Conservation (phyloP, 1,140 invertebrate genomes). For the Euwallacea similis region DNA sequence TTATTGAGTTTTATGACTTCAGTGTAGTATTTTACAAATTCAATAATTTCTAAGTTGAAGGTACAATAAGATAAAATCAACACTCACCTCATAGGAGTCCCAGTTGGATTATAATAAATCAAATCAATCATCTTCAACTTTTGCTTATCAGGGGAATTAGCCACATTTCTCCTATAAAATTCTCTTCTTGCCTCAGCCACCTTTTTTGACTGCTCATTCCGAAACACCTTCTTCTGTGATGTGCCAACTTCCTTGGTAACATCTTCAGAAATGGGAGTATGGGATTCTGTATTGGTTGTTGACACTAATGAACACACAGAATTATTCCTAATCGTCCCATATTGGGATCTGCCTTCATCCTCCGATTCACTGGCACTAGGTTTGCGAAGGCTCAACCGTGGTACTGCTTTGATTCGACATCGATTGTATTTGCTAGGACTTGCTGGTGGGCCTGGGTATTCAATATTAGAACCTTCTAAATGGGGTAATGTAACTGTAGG, state of each 20-base stretch:
- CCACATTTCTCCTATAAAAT: slow-evolving; percentile 61
- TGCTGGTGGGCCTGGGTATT: slow-evolving; percentile 45
- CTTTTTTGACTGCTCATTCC: slow-evolving; percentile 57
- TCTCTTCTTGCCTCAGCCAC: slow-evolving; percentile 60
- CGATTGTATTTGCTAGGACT: slow-evolving; percentile 52
- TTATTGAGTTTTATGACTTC: background rate
- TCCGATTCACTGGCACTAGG: slow-evolving; percentile 51
- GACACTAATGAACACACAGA: slow-evolving; percentile 47
- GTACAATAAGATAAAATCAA: background rate
- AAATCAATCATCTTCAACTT: slow-evolving; percentile 87
- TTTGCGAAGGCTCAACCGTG: slow-evolving; percentile 45
- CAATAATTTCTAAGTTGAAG: too few relatives aligned
- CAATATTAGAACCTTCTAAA: slow-evolving; percentile 39
- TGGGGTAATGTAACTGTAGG: background rate
- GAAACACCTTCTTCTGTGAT: slow-evolving; percentile 45
- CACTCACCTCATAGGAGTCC: slow-evolving; percentile 22
- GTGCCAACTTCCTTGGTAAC: slow-evolving; percentile 39
- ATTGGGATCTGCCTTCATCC: slow-evolving; percentile 46
- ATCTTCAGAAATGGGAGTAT: slow-evolving; percentile 7
- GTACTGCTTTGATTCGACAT: slow-evolving; percentile 49
- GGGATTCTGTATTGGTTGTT: slow-evolving; percentile 22
- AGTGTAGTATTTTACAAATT: too few relatives aligned
- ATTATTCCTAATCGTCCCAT: slow-evolving; percentile 49
- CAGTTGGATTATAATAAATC: slow-evolving; percentile 82
- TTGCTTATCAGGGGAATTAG: slow-evolving; percentile 63